A percentile compares a stretch with the other conserved stretches of the same genome.
phyloP scores from a whole-genome alignment of 2,113 vertebrate genomes.

The Arothron firmamentum region DNA sequence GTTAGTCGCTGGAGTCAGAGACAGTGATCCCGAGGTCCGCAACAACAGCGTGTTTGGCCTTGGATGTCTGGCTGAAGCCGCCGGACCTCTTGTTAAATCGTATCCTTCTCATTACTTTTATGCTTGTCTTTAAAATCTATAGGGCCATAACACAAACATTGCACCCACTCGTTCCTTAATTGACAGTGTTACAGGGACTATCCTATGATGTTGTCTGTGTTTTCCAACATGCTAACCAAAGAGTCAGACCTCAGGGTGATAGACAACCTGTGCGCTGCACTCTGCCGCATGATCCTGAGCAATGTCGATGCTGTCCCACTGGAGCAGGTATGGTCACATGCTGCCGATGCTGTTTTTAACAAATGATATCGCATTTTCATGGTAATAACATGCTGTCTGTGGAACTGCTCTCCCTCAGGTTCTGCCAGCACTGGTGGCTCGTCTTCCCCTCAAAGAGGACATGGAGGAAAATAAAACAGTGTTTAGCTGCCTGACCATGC shows the following conservation, averaged over 20 bases:
- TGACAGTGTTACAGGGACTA: slow-evolving; percentile 70
- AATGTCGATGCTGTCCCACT: slow-evolving; percentile 73
- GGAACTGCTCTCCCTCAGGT: slow-evolving; percentile 68
- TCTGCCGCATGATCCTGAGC: slow-evolving; percentile 82
- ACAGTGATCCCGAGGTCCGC: slow-evolving; percentile 81
- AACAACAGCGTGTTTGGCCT: slow-evolving; percentile 86
- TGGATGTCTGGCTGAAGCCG: slow-evolving; percentile 80
- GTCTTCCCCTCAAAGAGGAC: slow-evolving; percentile 83
- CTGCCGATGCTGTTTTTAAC: neutral
- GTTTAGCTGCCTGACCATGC: slow-evolving; percentile 78
- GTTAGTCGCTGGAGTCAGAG: slow-evolving; percentile 71
- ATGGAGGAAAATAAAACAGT: slow-evolving; percentile 85
- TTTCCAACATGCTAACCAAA: slow-evolving; percentile 78
- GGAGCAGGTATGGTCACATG: slow-evolving; percentile 74
- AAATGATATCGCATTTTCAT: neutral
- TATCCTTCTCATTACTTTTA: slow-evolving; percentile 59
- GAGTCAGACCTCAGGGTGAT: slow-evolving; percentile 77
- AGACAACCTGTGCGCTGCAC: slow-evolving; percentile 87
- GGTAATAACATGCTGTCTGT: neutral
- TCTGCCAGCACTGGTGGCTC: slow-evolving; percentile 75
- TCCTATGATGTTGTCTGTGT: slow-evolving; percentile 79
- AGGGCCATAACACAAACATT: neutral
- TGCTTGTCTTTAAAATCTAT: neutral
- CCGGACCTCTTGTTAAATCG: slow-evolving; percentile 74
- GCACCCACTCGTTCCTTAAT: slow-evolving; percentile 47